These are phyloP conservation scores for Ranitomeya variabilis DNA, from an alignment of 2,113 vertebrate genomes.

Conservation along the genomic window DNA sequence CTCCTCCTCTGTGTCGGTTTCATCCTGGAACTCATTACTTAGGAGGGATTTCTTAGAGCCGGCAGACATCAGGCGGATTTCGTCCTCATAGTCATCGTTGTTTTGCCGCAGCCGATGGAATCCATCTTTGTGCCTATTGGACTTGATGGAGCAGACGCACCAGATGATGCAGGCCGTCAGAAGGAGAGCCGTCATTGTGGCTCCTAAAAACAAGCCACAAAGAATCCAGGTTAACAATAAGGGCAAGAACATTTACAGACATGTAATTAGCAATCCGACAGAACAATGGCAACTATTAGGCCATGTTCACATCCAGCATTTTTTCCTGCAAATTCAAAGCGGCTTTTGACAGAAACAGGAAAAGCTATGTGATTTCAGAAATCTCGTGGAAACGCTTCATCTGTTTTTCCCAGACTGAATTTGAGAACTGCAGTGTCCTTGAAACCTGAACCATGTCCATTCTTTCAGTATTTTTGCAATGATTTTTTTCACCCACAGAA, in stretches of 20 bases:
- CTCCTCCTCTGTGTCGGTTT: constrained; percentile 96
- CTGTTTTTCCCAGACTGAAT: no score
- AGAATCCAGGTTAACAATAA: not conserved
- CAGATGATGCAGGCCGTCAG: constrained; percentile 95
- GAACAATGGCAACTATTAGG: not conserved
- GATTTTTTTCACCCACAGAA: no score
- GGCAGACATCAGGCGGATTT: constrained; percentile 91
- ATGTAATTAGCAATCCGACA: not conserved
- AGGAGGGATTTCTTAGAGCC: constrained; percentile 96
- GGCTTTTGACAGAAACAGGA: no score
- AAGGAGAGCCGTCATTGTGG: constrained; percentile 90
- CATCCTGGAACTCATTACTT: constrained; percentile 96
- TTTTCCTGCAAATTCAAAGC: no score
- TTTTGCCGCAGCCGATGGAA: constrained; percentile 95
- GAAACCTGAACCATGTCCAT: no score
- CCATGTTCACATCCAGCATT: no score
- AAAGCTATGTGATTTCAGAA: no score
- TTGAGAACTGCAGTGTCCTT: no score
- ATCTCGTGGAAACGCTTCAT: no score
- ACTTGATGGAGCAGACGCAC: constrained; percentile 95
- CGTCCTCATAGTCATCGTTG: constrained; percentile 92
- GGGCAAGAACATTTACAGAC: not conserved
- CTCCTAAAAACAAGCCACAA: constrained; percentile 72
- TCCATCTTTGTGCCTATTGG: constrained; percentile 94
- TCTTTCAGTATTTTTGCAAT: no score